Evolutionary conservation across 1,140 invertebrate genomes (phyloP).

Genomic region (Medauroidea extradentata): DNA sequence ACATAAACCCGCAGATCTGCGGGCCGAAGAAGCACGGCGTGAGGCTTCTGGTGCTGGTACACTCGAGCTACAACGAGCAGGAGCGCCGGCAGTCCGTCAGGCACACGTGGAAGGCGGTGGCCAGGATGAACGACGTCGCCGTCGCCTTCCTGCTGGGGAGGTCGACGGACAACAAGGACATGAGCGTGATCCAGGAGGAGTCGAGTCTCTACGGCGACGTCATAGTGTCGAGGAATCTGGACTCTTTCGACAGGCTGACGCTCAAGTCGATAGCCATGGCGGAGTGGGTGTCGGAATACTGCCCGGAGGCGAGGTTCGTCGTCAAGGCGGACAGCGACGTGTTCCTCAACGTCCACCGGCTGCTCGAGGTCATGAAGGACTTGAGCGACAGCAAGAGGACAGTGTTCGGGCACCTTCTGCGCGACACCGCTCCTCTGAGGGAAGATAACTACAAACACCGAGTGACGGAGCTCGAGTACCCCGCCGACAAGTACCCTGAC

Average conservation of each 20-base stretch:
- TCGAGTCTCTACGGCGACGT: slow-evolving; percentile 69
- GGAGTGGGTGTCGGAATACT: slow-evolving; percentile 78
- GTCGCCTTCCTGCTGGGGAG: slow-evolving; percentile 41
- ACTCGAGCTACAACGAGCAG: slow-evolving; percentile 70
- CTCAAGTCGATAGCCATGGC: slow-evolving; percentile 80
- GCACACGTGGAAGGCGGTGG: slow-evolving; percentile 81
- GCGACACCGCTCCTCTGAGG: slow-evolving; percentile 78
- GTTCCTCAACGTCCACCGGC: slow-evolving; percentile 80
- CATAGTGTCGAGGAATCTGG: slow-evolving; percentile 70
- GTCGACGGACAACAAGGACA: slow-evolving; percentile 36
- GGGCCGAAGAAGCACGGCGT: slow-evolving; percentile 58
- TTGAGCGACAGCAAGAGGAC: slow-evolving; percentile 59
- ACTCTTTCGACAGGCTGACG: slow-evolving; percentile 83
- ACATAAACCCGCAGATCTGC: slow-evolving; percentile 59
- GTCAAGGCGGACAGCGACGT: slow-evolving; percentile 89
- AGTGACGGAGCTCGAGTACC: slow-evolving; percentile 68
- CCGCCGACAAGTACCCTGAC: slow-evolving; percentile 64
- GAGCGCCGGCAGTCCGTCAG: slow-evolving; percentile 71
- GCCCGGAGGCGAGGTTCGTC: slow-evolving; percentile 65
- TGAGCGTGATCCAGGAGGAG: slow-evolving; percentile 56
- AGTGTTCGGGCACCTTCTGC: slow-evolving; percentile 76
- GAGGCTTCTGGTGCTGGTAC: slow-evolving; percentile 67
- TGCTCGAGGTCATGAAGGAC: slow-evolving; percentile 64
- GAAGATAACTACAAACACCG: slow-evolving; percentile 82
- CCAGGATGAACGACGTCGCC: slow-evolving; percentile 61